Evolutionary conservation across 2,797 vertebrate genomes (phyloP), one percentile per base, ranked within the genome.

Genomic region (Sphenopsis melanotis): DNA sequence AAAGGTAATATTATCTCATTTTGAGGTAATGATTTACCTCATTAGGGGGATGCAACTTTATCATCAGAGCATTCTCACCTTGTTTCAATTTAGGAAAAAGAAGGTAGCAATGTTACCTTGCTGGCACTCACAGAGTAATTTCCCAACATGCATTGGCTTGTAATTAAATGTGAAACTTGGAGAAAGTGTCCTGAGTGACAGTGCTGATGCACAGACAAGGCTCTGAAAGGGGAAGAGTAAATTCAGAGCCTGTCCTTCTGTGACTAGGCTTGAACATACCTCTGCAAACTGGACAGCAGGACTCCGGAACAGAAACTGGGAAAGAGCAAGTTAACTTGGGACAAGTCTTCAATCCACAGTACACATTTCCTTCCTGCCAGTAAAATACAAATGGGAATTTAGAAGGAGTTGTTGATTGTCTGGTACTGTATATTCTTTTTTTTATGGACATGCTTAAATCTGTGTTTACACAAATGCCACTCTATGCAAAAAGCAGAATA

Each of bases 291-390:
- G 98, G 98, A 97, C 99, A 99, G 98, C 99, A 99, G 63, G 99
- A 99, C 89, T 99, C 99, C 1, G 98, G 98, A 86, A 98, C 97
- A 19, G 98, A 98, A 50, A 98, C 96, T 9, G 99, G 98, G 29
- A 98, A 98, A 53, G 98, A 97, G 87, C 99, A 99, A 63, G 97
- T 98, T 94, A 99, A 93, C 83, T 98, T 98, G 71, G 98, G 98
- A 96, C 99, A 99, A 15, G 99, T 99, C 98, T 99, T 99, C 98
- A 99, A 95, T 57, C 98, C 99, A 80, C 99, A 99, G 97, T 99
- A 99, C 81, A 99, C 99, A 87, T 99, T 99, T 93, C 99, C 99
- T 97, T 99, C 98, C 99, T 99, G 97, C 87, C 97, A 93, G 89
- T 77, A 83, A 93, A 94, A 94, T 69, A 95, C 37, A 97, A 88